Conservation (phyloP, 2,797 vertebrate genomes). For the Periparus ater region DNA sequence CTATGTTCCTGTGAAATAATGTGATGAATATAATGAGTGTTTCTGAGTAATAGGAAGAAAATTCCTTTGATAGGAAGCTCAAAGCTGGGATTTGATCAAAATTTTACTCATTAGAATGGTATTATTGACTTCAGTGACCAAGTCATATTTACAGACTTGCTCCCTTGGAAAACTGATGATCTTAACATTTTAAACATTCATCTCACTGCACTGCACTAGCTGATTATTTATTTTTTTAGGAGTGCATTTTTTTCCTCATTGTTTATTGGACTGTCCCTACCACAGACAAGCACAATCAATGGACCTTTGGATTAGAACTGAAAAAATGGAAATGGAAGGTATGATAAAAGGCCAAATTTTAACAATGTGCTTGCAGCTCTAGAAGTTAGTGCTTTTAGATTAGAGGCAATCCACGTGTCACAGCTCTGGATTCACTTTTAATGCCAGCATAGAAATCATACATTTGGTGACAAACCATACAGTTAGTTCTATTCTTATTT, state of each 20-base stretch:
- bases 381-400: constrained; percentile 47
- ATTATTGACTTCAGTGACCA: neutral
- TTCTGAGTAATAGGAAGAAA: neutral
- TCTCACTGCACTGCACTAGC: neutral
- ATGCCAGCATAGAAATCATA: neutral
- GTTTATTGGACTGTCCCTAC: constrained; percentile 3
- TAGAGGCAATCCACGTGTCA: neutral
- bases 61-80: neutral
- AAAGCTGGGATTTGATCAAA: neutral
- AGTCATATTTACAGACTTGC: neutral
- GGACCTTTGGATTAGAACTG: constrained; percentile 33
- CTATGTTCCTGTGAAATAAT: neutral
- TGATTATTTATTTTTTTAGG: constrained; percentile 26
- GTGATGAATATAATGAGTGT: neutral
- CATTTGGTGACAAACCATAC: constrained; percentile 11
- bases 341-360: constrained; percentile 2
- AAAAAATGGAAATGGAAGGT: neutral
- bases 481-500: neutral
- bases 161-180: neutral
- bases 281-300: constrained; percentile 38
- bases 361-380: neutral
- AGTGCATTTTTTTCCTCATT: neutral
- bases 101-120: neutral
- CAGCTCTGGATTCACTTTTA: neutral
- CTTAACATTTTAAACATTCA: neutral